Percentiles rank a stretch among this genome's conserved stretches.
phyloP scores from a whole-genome alignment of 2,888 invertebrate genomes.

The Drosophila lacicola region DNA sequence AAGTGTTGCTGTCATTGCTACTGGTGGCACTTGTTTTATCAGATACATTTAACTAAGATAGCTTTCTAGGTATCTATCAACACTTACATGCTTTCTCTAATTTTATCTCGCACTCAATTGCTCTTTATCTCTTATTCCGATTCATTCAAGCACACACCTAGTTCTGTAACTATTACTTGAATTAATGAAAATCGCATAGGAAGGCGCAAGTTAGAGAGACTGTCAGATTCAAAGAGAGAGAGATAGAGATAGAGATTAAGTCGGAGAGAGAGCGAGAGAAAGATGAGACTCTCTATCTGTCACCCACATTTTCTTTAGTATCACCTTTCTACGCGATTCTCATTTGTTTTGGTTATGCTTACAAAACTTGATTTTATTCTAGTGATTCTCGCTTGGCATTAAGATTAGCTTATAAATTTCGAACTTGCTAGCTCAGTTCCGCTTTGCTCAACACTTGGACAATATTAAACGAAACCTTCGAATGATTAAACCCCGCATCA shows the following conservation, averaged over 20 bases:
- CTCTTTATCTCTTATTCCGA: no score
- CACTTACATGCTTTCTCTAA: no score
- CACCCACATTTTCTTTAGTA: not conserved
- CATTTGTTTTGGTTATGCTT: not conserved
- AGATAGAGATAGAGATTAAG: no score
- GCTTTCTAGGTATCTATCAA: no score
- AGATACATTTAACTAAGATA: not conserved
- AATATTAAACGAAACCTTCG: slow-evolving; percentile 20
- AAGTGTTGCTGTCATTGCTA: not conserved
- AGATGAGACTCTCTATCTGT: not conserved
- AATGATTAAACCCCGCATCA: slow-evolving; percentile 15
- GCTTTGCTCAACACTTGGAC: slow-evolving; percentile 12
- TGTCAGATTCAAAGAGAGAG: not conserved
- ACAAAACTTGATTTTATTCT: no score
- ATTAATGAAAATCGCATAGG: no score
- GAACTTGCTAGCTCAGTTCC: slow-evolving; percentile 7
- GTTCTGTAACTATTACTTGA: no score
- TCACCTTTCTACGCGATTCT: not conserved
- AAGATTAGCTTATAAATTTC: not conserved
- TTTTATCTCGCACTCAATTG: no score
- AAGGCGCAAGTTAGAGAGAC: no score
- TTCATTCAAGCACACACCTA: no score
- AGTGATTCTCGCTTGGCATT: no score
- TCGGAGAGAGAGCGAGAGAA: not conserved
- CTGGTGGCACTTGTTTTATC: not conserved